phyloP scores from a whole-genome alignment of 2,113 vertebrate species.

The Acrocephalus kingi region DNA sequence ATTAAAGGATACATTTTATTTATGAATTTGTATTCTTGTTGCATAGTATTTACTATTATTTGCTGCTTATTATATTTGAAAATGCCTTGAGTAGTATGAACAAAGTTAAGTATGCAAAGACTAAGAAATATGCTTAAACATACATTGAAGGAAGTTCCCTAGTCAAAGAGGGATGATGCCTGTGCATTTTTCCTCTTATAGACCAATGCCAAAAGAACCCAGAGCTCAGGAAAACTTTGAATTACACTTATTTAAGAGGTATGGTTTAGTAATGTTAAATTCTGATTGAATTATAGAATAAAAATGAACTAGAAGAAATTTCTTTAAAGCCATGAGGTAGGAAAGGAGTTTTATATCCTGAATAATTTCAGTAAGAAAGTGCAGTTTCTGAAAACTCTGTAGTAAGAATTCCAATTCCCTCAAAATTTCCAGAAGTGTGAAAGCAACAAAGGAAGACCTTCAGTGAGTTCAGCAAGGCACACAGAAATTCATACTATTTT shows the following conservation, averaged over 20 bases:
- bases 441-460: not conserved
- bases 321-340: not conserved
- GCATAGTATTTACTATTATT: not conserved
- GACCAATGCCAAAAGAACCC: not conserved
- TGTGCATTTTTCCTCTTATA: not conserved
- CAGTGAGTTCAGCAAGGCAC: not conserved
- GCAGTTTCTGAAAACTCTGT: not conserved
- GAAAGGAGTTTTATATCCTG: not conserved
- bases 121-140: not conserved
- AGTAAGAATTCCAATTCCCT: not conserved
- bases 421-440: not conserved
- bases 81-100: not conserved
- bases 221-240: not conserved
- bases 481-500: not conserved
- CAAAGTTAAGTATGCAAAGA: not conserved
- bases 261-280: not conserved
- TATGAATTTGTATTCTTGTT: not conserved
- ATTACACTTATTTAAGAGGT: not conserved
- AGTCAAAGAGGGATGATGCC: not conserved
- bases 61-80: not conserved
- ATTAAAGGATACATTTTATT: not conserved
- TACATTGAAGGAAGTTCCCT: not conserved
- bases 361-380: not conserved
- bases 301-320: not conserved
- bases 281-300: not conserved